These are phyloP conservation scores for Castor canadensis DNA, from an alignment of 2,113 vertebrate species.

Conservation along the genomic window DNA sequence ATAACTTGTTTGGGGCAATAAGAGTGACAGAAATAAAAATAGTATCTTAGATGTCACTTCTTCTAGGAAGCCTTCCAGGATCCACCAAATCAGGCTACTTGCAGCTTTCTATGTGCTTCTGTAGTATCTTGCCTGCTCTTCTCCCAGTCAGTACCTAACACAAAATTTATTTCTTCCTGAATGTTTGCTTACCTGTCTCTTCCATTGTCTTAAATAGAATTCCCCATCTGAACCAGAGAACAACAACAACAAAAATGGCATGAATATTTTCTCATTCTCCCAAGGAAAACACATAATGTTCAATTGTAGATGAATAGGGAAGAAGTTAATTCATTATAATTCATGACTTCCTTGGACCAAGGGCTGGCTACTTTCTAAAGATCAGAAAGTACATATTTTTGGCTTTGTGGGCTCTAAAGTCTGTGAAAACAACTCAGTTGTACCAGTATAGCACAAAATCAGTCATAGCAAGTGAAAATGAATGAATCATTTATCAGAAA, in stretches of 20 bases:
- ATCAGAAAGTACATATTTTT: neutral
- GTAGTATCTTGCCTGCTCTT: neutral
- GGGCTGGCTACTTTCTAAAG: neutral
- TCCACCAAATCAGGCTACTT: neutral
- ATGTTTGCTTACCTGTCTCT: neutral
- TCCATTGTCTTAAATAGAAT: neutral
- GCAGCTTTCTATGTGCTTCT: neutral
- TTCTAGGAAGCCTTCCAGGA: neutral
- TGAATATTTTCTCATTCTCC: neutral
- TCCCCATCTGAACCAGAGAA: neutral
- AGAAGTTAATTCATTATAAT: neutral
- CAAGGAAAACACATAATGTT: neutral
- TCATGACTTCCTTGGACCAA: neutral
- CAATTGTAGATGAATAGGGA: neutral
- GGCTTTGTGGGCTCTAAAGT: neutral
- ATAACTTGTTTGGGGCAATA: neutral
- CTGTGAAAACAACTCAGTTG: neutral
- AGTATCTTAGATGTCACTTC: neutral
- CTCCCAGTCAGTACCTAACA: neutral
- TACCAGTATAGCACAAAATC: neutral
- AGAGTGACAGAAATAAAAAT: neutral
- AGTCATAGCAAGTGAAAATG: neutral
- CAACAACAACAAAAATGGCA: neutral
- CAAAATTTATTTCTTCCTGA: neutral
- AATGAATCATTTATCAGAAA: neutral